A percentile compares a stretch with the other conserved stretches of the same genome.
Evolutionary conservation across 2,888 invertebrate species (phyloP).

Genomic region (Timema podura): DNA sequence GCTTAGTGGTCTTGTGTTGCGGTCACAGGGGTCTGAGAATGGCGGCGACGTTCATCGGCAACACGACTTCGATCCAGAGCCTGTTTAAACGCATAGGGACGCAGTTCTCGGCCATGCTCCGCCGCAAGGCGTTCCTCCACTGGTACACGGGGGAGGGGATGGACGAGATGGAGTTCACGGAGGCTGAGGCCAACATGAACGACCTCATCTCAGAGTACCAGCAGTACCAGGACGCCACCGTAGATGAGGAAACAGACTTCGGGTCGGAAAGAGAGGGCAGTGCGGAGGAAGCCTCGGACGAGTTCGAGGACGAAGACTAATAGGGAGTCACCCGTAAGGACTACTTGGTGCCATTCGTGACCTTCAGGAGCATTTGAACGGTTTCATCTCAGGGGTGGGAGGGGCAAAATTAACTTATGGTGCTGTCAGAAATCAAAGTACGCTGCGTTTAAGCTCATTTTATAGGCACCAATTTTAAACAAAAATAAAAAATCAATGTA

Average conservation of each 20-base stretch:
- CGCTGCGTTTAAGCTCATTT: too few species aligned
- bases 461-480: too few species aligned
- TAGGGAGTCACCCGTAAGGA: too few species aligned
- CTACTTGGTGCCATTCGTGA: too few species aligned
- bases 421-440: too few species aligned
- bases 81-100: slow-evolving; percentile 84
- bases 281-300: not conserved
- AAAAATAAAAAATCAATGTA: too few species aligned
- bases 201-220: not conserved
- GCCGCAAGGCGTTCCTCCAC: slow-evolving; percentile 94
- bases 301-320: too few species aligned
- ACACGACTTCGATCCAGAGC: slow-evolving; percentile 84
- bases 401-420: too few species aligned
- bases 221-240: not conserved
- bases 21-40: slow-evolving; percentile 58
- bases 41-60: slow-evolving; percentile 86
- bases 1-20: too few species aligned
- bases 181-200: slow-evolving; percentile 62
- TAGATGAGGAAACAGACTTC: not conserved
- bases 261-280: not conserved
- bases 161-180: slow-evolving; percentile 97
- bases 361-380: too few species aligned
- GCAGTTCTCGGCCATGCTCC: slow-evolving; percentile 91
- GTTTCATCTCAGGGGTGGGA: too few species aligned
- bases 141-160: slow-evolving; percentile 98